phyloP scores from a whole-genome alignment of 1,140 invertebrate genomes.

The Capitella teleta region DNA sequence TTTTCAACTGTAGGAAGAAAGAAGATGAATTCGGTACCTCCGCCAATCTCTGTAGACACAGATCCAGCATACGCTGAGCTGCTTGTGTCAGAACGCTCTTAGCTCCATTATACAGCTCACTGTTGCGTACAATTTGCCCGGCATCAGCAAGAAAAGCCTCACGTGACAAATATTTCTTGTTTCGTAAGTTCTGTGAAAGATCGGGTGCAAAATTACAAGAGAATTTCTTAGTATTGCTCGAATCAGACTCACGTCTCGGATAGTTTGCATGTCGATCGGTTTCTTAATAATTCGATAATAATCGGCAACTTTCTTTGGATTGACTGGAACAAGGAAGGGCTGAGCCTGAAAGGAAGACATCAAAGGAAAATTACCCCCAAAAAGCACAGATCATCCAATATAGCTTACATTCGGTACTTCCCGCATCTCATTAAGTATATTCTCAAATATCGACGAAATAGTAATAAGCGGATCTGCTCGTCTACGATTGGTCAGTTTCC shows the following conservation, averaged over 20 bases:
- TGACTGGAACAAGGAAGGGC: conserved; percentile 89
- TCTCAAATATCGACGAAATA: conserved; percentile 80
- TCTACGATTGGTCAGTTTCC: conserved; percentile 78
- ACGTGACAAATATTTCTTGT: conserved; percentile 84
- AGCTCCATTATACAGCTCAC: conserved; percentile 76
- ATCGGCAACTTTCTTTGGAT: conserved; percentile 79
- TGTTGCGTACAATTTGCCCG: conserved; percentile 93
- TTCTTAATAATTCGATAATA: conserved; percentile 83
- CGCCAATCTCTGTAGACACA: conserved; percentile 7
- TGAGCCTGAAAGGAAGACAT: conserved; percentile 38
- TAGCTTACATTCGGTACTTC: conserved; percentile 64
- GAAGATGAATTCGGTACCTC: background rate
- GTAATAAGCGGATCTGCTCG: conserved; percentile 93
- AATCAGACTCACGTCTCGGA: conserved; percentile 57
- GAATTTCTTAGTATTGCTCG: background rate
- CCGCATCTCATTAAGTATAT: conserved; percentile 86
- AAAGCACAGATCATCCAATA: background rate
- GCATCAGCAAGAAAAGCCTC: conserved; percentile 91
- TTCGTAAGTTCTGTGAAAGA: conserved; percentile 56
- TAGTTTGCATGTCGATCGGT: conserved; percentile 96
- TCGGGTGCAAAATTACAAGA: background rate
- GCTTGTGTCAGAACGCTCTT: conserved; percentile 76
- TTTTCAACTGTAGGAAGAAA: background rate
- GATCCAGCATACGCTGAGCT: conserved; percentile 73
- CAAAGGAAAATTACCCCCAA: conserved; percentile 7